Conservation (phyloP, 35 echinoderm and acorn worm species). For the Diadema setosum region DNA sequence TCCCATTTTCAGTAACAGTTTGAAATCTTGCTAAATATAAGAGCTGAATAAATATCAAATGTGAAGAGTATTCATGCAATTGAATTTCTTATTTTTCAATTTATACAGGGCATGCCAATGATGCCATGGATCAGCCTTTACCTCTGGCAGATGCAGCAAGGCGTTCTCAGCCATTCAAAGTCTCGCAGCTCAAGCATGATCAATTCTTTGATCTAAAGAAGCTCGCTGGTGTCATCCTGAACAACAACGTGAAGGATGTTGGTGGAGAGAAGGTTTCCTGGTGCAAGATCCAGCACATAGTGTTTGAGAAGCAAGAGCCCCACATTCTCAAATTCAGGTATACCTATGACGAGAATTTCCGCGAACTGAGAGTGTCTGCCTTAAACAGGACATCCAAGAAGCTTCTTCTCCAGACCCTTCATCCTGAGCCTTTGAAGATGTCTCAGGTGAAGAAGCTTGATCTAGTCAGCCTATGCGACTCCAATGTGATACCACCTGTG, state of each 20-base stretch:
- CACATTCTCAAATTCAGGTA: not conserved
- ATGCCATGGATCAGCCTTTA: no score
- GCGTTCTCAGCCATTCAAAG: not conserved
- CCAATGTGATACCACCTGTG: not conserved
- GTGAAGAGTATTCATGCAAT: no score
- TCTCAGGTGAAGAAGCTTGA: not conserved
- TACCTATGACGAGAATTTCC: not conserved
- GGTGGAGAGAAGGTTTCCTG: conserved; percentile 8
- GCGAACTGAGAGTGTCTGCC: not conserved
- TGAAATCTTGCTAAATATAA: no score
- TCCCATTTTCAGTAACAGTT: no score
- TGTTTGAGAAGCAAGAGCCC: conserved; percentile 6
- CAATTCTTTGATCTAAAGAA: not conserved
- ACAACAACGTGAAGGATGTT: not conserved
- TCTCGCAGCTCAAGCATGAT: not conserved
- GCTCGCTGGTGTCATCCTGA: not conserved
- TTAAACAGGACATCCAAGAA: not conserved
- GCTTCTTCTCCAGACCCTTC: not conserved
- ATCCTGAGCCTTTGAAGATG: not conserved
- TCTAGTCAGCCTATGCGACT: conserved; percentile 9
- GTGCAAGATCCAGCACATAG: conserved; percentile 15
- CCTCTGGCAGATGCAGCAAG: no score
- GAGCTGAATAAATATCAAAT: no score
- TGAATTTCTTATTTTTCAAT: no score
- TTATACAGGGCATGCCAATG: no score